phyloP scores from a whole-genome alignment of 92 coral and sea anemone genomes.

The Epizoanthus ramosus region DNA sequence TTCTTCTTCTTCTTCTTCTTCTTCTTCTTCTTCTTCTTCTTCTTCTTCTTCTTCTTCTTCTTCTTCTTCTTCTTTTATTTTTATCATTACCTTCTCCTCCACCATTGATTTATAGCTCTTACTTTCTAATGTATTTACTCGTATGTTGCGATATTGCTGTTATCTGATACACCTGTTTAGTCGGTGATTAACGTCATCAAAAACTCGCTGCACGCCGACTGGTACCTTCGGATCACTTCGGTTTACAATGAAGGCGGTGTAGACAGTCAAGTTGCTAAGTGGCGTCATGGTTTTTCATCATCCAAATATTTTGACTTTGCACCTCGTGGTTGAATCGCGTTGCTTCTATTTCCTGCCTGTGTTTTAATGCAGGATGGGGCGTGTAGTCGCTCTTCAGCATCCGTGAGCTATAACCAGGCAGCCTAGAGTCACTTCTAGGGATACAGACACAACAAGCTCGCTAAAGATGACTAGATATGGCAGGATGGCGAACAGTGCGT shows the following conservation, averaged over 20 bases:
- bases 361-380: constrained; percentile 30
- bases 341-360: constrained; percentile 20
- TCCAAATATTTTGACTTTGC: constrained; percentile 29
- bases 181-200: no score
- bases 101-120: no score
- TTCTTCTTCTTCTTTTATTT: no score
- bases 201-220: not conserved
- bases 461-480: constrained; percentile 44
- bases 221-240: constrained; percentile 32
- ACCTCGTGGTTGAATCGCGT: constrained; percentile 21
- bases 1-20: no score
- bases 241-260: constrained; percentile 2
- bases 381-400: not conserved
- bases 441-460: not conserved
- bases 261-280: not conserved
- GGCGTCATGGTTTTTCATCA: constrained; percentile 28
- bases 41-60: no score
- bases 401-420: not conserved
- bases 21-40: no score
- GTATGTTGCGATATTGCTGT: no score
- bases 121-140: no score
- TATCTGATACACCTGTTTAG: no score
- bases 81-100: no score
- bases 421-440: not conserved
- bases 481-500: constrained; percentile 22